Evolutionary conservation across 2,888 invertebrate species (phyloP), one percentile per base, ranked within the genome.

Genomic region (Thecophora atra): DNA sequence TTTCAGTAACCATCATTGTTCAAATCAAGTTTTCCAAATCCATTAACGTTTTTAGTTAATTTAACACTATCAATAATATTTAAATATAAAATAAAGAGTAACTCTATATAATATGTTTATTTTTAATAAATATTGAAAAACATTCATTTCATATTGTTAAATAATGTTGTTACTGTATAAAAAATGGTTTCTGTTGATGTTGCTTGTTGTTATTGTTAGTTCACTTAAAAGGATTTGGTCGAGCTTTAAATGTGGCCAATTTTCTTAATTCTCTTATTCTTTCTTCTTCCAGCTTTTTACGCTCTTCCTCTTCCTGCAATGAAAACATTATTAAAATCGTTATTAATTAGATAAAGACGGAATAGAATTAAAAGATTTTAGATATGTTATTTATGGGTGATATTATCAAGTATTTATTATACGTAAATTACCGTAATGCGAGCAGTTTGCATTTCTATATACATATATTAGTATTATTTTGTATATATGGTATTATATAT

Each of bases 141-240:
- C 15, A 28, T 58, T 47, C 28, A 58, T 30, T 30, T 30, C 8
- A 4, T 8, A 24, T 15, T 13, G 17, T 24, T 26, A 3, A 17
- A 58, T 58, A 7, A 15, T 58, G 26, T 7, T 58, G 24, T 24
- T 58, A 15, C 24, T 21, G 37, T 63, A 15, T 44, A 51, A 67
- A 56, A 68, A 58, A 68, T 56, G 68, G 44, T 24, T 64, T 21
- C 26, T 52, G 21, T 56, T 56, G 30, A 15, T 19, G 54, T 30
- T 67, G 28, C 5, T 28, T 58, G 13, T 71, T 72, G 68, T 72
- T 66, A 7, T n/a, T 72, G 67, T 70, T 74, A 71, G 58, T 73
- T 76, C 81, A 80, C 77, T 85, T 86, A 75, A 86, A 85, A 54
- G 86, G 86, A 79, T 86, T 86, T 77, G 83, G 86, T 78, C 84